Percentiles rank a stretch among this genome's conserved stretches.
Conservation (phyloP, 2,113 vertebrate genomes). For the Rutilus rutilus region DNA sequence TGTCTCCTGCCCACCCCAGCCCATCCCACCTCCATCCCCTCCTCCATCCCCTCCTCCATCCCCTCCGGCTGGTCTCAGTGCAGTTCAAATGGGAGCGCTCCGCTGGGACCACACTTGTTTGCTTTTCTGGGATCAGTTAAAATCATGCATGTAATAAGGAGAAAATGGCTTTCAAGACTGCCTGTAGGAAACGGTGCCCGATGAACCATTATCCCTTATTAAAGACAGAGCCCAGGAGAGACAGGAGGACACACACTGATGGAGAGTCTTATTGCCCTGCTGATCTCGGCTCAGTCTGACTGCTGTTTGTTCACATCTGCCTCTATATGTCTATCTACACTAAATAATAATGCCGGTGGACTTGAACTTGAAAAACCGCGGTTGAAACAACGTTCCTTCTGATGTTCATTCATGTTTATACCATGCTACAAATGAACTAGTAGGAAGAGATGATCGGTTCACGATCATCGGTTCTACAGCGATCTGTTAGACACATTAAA, state of each 20-base stretch:
- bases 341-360: background rate
- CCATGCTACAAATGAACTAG: no score
- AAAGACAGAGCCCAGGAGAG: conserved; percentile 74
- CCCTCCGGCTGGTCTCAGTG: conserved; percentile 29
- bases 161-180: conserved; percentile 88
- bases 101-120: conserved; percentile 83
- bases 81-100: conserved; percentile 69
- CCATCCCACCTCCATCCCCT: background rate
- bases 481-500: no score
- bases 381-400: no score
- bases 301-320: background rate
- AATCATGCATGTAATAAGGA: conserved; percentile 87
- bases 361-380: no score
- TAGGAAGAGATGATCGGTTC: no score
- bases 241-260: background rate
- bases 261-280: background rate
- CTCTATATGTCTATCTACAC: background rate
- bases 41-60: conserved; percentile 19
- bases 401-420: no score
- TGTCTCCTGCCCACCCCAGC: conserved; percentile 21
- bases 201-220: conserved; percentile 89
- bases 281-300: background rate
- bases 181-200: conserved; percentile 85
- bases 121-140: conserved; percentile 88
- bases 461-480: no score